A percentile compares a stretch with the other conserved stretches of the same genome.
Conservation (phyloP, 2,888 invertebrate species). For the Cryptosula pallasiana region DNA sequence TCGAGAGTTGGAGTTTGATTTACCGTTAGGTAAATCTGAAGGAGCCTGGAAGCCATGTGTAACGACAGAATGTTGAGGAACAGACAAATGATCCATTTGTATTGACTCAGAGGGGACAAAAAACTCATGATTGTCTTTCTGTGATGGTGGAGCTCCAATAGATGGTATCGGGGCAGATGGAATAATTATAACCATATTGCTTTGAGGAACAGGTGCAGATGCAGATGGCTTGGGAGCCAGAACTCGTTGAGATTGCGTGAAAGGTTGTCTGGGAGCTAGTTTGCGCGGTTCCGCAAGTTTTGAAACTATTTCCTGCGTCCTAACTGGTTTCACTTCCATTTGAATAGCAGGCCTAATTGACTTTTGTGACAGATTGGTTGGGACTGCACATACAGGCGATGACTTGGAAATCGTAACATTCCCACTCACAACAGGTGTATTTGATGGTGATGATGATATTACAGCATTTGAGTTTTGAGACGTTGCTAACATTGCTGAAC, state of each 20-base stretch:
- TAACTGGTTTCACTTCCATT: background rate
- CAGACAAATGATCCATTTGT: background rate
- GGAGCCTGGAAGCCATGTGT: background rate
- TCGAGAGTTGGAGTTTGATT: background rate
- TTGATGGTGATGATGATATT: too few relatives aligned
- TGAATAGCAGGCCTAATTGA: background rate
- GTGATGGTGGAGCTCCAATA: background rate
- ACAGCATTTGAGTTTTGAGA: too few relatives aligned
- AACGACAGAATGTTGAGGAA: background rate
- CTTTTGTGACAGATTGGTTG: too few relatives aligned
- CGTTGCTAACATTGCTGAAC: too few relatives aligned
- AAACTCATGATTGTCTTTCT: too few relatives aligned
- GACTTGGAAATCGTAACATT: too few relatives aligned
- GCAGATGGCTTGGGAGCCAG: constrained; percentile 11
- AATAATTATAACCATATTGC: constrained; percentile 18
- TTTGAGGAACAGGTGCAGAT: background rate
- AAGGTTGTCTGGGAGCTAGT: background rate
- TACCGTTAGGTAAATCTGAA: background rate
- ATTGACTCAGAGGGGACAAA: too few relatives aligned
- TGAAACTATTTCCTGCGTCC: background rate
- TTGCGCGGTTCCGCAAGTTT: background rate
- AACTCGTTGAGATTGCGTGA: background rate
- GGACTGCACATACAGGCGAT: too few relatives aligned
- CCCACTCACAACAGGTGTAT: too few relatives aligned
- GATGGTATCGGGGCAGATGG: background rate